Percentiles rank a stretch among this genome's conserved stretches.
These are phyloP conservation scores for Sesamia nonagrioides DNA, from an alignment of 1,140 invertebrate species.

Conservation along the genomic window DNA sequence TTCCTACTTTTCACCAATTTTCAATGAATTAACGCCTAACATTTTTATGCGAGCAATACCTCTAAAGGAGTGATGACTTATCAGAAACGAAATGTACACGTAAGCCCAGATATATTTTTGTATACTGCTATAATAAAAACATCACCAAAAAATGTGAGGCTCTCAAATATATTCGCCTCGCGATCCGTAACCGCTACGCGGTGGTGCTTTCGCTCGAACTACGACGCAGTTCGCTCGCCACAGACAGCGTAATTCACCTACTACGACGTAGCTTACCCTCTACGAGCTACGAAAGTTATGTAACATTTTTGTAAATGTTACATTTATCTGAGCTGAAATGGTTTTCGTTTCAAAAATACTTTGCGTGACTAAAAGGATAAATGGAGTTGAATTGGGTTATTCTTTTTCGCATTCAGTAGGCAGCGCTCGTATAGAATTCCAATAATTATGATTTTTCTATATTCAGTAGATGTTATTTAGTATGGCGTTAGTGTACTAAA, in stretches of 20 bases:
- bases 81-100: not conserved
- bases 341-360: not conserved
- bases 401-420: constrained; percentile 1
- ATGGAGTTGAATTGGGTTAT: not conserved
- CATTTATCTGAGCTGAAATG: constrained; percentile 27
- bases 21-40: not conserved
- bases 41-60: not conserved
- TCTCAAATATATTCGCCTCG: not conserved
- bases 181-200: constrained; percentile 24
- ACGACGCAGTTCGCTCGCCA: constrained; percentile 4
- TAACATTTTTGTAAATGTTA: constrained; percentile 17
- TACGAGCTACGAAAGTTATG: constrained; percentile 6
- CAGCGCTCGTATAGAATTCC: not conserved
- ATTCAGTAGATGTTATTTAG: not conserved
- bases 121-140: not conserved
- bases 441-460: not conserved
- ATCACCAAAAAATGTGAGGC: not conserved
- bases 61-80: not conserved
- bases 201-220: constrained; percentile 1
- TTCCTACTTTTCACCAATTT: not conserved
- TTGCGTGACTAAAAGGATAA: constrained; percentile 33
- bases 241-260: not conserved
- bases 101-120: not conserved
- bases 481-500: not conserved
- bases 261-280: constrained; percentile 33